These are phyloP conservation scores for Benthosema pterotum DNA, from an alignment of 2,797 vertebrate genomes.

Conservation along the genomic window DNA sequence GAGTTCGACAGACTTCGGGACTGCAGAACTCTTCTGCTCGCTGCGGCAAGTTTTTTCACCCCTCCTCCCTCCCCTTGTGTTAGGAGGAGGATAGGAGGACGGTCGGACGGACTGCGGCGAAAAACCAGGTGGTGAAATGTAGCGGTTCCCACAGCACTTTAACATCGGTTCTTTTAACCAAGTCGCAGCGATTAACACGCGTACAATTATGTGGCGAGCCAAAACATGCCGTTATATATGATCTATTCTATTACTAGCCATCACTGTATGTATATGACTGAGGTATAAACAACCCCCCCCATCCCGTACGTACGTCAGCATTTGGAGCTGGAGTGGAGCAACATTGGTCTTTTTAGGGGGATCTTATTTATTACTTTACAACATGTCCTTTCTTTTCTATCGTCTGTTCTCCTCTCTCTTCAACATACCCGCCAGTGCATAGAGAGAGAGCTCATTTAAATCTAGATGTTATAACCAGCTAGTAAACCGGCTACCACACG, in stretches of 20 bases:
- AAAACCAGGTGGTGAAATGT: constrained; percentile 60
- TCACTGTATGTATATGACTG: background rate
- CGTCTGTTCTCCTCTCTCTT: too few species aligned
- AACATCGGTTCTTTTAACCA: background rate
- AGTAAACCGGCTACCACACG: too few species aligned
- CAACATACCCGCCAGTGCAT: too few species aligned
- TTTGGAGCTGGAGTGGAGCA: too few species aligned
- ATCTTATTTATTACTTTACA: too few species aligned
- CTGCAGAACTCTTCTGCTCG: constrained; percentile 78
- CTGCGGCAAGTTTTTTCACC: constrained; percentile 73
- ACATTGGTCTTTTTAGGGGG: too few species aligned
- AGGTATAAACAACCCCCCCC: background rate
- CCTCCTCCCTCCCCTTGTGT: constrained; percentile 45
- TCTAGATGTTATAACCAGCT: too few species aligned
- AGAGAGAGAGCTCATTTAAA: too few species aligned
- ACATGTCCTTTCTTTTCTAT: too few species aligned
- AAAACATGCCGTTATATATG: background rate
- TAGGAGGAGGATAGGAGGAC: constrained; percentile 59
- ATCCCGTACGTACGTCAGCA: background rate
- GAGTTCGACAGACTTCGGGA: constrained; percentile 54
- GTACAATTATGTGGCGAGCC: too few species aligned
- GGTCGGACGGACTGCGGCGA: constrained; percentile 52
- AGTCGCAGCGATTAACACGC: background rate
- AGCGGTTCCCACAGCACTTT: background rate
- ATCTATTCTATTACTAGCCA: background rate